Evolutionary conservation across 2,113 vertebrate species (phyloP).

Genomic region (Corythoichthys intestinalis): DNA sequence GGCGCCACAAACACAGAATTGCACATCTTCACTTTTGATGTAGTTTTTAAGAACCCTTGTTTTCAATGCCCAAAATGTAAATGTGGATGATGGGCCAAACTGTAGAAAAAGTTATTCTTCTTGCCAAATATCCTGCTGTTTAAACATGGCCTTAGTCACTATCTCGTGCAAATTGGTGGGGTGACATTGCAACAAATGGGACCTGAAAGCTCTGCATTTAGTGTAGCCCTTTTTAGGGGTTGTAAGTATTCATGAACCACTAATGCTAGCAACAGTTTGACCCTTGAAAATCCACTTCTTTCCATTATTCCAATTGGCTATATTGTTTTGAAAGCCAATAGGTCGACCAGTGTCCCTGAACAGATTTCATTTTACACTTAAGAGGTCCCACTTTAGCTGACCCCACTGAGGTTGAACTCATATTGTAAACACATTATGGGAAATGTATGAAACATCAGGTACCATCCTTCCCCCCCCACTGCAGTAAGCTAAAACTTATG

Average conservation of each 20-base stretch:
- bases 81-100: no score
- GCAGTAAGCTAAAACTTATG: conserved; percentile 10
- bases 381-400: not conserved
- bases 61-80: no score
- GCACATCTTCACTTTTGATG: no score
- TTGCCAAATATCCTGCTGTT: no score
- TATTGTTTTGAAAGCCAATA: not conserved
- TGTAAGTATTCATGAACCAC: not conserved
- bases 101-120: no score
- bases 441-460: conserved; percentile 15
- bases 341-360: not conserved
- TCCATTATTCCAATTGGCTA: not conserved
- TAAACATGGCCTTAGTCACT: no score
- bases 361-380: not conserved
- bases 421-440: conserved; percentile 34
- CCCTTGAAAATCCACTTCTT: not conserved
- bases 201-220: no score
- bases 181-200: no score
- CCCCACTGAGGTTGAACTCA: conserved; percentile 30
- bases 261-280: not conserved
- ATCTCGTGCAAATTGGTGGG: no score
- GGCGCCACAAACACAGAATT: no score
- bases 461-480: conserved; percentile 10
- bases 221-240: no score
- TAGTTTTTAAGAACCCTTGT: no score